Percentiles rank a stretch among this genome's conserved stretches.
Conservation (phyloP, 2,113 vertebrate genomes). For the Centropus bengalensis region DNA sequence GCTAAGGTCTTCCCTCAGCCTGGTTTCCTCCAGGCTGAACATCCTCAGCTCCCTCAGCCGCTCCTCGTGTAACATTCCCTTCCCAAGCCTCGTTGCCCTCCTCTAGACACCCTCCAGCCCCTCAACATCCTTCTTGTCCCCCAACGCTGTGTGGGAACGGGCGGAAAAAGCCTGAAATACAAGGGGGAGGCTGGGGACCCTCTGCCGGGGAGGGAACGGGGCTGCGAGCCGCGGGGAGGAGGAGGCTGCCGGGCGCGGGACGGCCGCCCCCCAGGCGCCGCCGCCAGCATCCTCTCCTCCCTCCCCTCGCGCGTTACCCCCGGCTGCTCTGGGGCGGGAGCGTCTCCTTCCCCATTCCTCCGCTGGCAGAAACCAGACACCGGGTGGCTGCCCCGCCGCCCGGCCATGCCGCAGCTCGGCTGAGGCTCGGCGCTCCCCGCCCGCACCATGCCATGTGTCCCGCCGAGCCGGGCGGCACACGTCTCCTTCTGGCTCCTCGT, state of each 20-base stretch:
- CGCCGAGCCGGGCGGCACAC: conserved; percentile 74
- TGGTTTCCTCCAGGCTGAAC: too few relatives aligned
- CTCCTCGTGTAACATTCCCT: too few relatives aligned
- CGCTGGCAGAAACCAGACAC: conserved; percentile 63
- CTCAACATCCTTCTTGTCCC: too few relatives aligned
- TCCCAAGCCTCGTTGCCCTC: too few relatives aligned
- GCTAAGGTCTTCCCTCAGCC: too few relatives aligned
- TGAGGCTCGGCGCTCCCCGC: conserved; percentile 9
- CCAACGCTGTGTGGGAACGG: too few relatives aligned
- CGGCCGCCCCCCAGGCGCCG: too few relatives aligned
- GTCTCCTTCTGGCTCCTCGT: conserved; percentile 75
- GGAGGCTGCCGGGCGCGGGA: too few relatives aligned
- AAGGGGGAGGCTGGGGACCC: neutral
- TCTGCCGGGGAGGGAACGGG: neutral
- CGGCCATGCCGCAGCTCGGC: conserved; percentile 61
- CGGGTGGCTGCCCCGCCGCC: neutral
- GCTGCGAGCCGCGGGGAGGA: neutral
- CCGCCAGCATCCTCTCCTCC: neutral
- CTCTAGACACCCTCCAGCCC: too few relatives aligned
- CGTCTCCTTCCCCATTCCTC: conserved; percentile 27
- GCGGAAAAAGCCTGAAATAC: too few relatives aligned
- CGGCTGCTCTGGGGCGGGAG: neutral
- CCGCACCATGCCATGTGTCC: conserved; percentile 86
- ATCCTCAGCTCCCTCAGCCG: too few relatives aligned
- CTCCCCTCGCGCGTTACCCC: too few relatives aligned